Evolutionary conservation across 2,113 vertebrate species (phyloP).

Genomic region (Elaphurus davidianus): DNA sequence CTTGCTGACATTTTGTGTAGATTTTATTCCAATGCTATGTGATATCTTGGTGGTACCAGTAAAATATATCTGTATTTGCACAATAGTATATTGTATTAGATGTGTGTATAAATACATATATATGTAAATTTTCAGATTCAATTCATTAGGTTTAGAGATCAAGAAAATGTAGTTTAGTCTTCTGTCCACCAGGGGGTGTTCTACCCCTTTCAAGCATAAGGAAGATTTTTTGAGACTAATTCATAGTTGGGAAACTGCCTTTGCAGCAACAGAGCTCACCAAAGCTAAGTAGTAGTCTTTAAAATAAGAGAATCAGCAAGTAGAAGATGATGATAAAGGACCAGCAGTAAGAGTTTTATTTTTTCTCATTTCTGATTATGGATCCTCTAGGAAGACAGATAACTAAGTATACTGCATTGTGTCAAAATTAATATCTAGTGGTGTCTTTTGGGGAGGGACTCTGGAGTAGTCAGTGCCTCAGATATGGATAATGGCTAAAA

Average conservation of each 20-base stretch:
- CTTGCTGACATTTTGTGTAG: constrained; percentile 25
- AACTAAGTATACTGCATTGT: neutral
- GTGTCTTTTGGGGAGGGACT: constrained; percentile 27
- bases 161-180: constrained; percentile 29
- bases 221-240: constrained; percentile 2
- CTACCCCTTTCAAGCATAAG: neutral
- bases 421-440: constrained; percentile 9
- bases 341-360: neutral
- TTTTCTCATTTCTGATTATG: constrained; percentile 19
- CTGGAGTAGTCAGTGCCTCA: neutral
- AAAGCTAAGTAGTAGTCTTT: neutral
- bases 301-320: constrained; percentile 4
- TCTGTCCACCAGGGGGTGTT: constrained; percentile 27
- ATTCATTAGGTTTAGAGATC: neutral
- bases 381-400: neutral
- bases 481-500: neutral
- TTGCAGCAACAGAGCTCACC: neutral
- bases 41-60: constrained; percentile 10
- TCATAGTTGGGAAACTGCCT: neutral
- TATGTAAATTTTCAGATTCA: neutral
- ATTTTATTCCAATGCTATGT: constrained; percentile 26
- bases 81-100: neutral
- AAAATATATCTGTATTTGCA: constrained; percentile 16
- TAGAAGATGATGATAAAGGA: constrained; percentile 26
- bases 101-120: neutral